Evolutionary conservation across 2,113 vertebrate species (phyloP).

Genomic region (Phoxinus phoxinus): DNA sequence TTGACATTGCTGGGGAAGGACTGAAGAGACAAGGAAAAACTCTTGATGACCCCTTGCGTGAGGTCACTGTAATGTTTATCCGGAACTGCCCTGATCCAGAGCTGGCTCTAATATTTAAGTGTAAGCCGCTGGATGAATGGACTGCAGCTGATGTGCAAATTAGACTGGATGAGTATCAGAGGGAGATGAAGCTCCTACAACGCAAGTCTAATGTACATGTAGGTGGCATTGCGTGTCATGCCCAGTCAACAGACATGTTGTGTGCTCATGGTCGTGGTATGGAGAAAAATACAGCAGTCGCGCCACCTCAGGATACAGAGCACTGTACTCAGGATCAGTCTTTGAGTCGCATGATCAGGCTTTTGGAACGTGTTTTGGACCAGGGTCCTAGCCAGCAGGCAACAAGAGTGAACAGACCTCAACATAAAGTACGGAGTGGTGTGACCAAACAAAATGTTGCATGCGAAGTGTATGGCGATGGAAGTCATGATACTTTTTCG

Average conservation of each 20-base stretch:
- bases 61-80: slow-evolving; percentile 3
- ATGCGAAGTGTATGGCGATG: neutral
- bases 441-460: neutral
- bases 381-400: neutral
- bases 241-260: no score
- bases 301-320: neutral
- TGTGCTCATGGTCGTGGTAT: no score
- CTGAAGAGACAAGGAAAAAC: neutral
- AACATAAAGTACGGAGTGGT: neutral
- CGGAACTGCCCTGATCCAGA: neutral
- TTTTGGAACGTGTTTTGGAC: neutral
- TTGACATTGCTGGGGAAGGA: neutral
- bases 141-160: no score
- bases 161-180: no score
- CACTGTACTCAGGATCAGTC: neutral
- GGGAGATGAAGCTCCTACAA: no score
- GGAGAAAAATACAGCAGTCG: no score
- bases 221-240: no score
- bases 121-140: neutral
- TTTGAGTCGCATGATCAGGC: neutral
- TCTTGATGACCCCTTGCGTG: neutral
- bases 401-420: neutral
- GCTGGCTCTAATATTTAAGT: neutral
- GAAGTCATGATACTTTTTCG: neutral
- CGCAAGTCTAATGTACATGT: no score